Evolutionary conservation across 2,797 vertebrate genomes (phyloP).

Genomic region (Chiroxiphia lanceolata): DNA sequence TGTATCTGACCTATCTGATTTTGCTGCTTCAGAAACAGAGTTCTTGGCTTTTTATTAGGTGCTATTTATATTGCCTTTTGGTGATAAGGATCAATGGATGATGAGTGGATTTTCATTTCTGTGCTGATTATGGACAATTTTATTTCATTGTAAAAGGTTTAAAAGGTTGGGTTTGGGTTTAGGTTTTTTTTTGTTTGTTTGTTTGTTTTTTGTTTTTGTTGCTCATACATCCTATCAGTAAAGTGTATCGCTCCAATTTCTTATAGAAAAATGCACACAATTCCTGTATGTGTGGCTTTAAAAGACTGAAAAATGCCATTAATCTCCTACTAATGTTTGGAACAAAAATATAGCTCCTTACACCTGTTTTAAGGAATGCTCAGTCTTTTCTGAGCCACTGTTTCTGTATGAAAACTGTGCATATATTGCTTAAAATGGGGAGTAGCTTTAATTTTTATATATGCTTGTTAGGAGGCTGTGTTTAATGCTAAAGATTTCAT

Average conservation of each 20-base stretch:
- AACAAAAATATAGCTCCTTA: not conserved
- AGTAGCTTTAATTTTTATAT: conserved; percentile 6
- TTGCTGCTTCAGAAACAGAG: conserved; percentile 17
- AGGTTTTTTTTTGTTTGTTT: not conserved
- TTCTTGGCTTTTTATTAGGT: not conserved
- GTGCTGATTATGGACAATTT: not conserved
- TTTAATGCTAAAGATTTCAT: not conserved
- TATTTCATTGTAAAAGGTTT: not conserved
- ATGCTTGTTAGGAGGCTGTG: not conserved
- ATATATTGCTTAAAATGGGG: not conserved
- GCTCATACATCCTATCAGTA: not conserved
- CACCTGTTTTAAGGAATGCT: not conserved
- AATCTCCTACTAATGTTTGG: not conserved
- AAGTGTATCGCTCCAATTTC: conserved; percentile 1
- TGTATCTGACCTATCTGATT: not conserved
- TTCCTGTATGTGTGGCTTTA: not conserved
- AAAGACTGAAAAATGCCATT: not conserved
- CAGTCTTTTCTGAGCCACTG: not conserved
- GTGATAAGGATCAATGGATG: conserved; percentile 15
- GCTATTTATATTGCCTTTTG: conserved; percentile 28
- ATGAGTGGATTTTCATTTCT: conserved; percentile 42
- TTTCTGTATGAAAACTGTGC: not conserved
- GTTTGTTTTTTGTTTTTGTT: not conserved
- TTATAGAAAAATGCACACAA: not conserved
- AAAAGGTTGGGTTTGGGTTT: not conserved